phyloP scores from a whole-genome alignment of 2,113 vertebrate genomes.

The Neofelis nebulosa region DNA sequence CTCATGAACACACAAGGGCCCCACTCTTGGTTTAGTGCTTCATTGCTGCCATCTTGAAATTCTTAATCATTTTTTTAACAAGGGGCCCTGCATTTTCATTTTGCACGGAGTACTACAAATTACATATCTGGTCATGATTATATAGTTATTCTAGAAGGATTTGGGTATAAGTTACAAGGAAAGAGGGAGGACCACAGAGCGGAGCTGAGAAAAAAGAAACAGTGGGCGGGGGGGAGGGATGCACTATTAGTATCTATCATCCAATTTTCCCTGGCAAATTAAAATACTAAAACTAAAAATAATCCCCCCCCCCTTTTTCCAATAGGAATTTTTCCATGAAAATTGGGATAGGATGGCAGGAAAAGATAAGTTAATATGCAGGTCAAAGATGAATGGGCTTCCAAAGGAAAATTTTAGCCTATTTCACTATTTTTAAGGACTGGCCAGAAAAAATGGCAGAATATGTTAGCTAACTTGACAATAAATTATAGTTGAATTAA shows the following conservation, averaged over 20 bases:
- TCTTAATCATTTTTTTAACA: neutral
- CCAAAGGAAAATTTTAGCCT: neutral
- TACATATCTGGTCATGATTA: neutral
- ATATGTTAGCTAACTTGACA: neutral
- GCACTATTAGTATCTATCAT: neutral
- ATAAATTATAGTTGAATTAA: too few relatives aligned
- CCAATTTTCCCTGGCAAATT: neutral
- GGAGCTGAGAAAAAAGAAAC: neutral
- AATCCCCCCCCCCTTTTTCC: neutral
- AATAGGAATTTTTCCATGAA: neutral
- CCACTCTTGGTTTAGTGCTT: neutral
- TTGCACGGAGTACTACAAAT: neutral
- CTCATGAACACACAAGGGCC: neutral
- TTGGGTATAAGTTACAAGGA: neutral
- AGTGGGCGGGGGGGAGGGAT: neutral
- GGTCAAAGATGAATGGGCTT: neutral
- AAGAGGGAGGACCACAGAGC: neutral
- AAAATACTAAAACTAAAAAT: conserved; percentile 5
- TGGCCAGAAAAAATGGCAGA: neutral
- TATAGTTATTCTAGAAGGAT: neutral
- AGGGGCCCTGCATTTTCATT: neutral
- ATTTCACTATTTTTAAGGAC: neutral
- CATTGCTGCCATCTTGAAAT: neutral
- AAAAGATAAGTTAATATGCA: neutral
- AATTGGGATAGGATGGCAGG: neutral